Evolutionary conservation across 2,888 invertebrate genomes (phyloP).

Genomic region (Amiota minor): DNA sequence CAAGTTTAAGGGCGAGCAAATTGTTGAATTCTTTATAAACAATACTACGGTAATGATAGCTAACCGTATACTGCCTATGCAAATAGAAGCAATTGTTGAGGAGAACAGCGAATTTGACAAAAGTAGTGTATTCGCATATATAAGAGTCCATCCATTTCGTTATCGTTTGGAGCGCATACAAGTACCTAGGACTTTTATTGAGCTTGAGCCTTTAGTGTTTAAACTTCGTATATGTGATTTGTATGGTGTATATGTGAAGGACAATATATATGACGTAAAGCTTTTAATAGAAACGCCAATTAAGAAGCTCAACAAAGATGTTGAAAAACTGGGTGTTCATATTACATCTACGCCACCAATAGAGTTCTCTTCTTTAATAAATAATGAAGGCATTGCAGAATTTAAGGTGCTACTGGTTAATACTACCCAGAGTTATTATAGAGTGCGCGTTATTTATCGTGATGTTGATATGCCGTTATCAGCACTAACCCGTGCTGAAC

Average conservation of each 20-base stretch:
- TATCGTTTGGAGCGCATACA: conserved; percentile 85
- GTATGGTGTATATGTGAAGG: conserved; percentile 79
- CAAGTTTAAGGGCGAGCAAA: conserved; percentile 77
- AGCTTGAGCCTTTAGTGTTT: conserved; percentile 87
- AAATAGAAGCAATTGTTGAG: conserved; percentile 89
- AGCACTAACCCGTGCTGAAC: background rate
- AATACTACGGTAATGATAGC: conserved; percentile 77
- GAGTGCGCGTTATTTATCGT: background rate
- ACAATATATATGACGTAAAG: conserved; percentile 76
- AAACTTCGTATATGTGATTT: conserved; percentile 82
- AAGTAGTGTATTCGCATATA: conserved; percentile 83
- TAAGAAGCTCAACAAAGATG: background rate
- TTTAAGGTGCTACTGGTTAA: conserved; percentile 69
- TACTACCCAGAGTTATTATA: conserved; percentile 6
- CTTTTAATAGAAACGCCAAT: conserved; percentile 30
- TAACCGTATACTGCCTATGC: conserved; percentile 44
- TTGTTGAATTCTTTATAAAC: conserved; percentile 84
- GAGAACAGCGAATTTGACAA: conserved; percentile 86
- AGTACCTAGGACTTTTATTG: conserved; percentile 89
- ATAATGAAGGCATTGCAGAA: conserved; percentile 78
- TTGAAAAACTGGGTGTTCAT: background rate
- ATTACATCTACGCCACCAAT: background rate
- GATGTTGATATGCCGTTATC: background rate
- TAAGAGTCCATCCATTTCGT: conserved; percentile 84
- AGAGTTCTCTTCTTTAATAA: conserved; percentile 69